Base-by-base conservation (phyloP, 2,888 invertebrate genomes). In the Eilema sororculum region DNA sequence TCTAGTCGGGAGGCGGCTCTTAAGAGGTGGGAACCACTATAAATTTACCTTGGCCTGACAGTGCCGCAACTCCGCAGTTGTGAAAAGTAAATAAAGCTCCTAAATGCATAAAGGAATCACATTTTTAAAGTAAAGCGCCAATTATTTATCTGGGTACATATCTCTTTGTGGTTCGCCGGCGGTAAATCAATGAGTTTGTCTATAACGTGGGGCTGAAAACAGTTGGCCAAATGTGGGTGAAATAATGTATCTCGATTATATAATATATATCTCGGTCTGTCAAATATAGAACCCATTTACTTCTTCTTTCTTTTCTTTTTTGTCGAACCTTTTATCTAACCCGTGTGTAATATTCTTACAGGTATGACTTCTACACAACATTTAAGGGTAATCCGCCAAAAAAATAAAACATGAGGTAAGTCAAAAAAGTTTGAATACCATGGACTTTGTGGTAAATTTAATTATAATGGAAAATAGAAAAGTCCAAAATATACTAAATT, bases 21-120 rank as follows among this genome's bases (percentile, higher is more conserved):
- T 52, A 52, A n/a, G 52, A n/a, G 52, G 52, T 52, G 52, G 52
- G 8, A n/a, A n/a, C 52, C 20, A 8, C 52, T 52, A 52, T 52
- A 52, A 52, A 52, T 52, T 52, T n/a, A 9, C 52, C n/a, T n/a
- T n/a, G 52, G 20, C 20, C 52, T 52, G 52, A 52, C 52, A 52
- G 52, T 52, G 52, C 52, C 52, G 52, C 69, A 61, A 61, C 67
- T 70, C 65, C 63, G 46, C 20, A n/a, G 20, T 52, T 52, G n/a
- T 52, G 52, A 52, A 52, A 52, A 52, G n/a, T 52, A 52, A 52
- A 52, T 52, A 52, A 52, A 52, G 52, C 52, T 52, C 9, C 52
- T 52, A n/a, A 52, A 52, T 52, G 52, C 52, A 52, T 52, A 52
- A 52, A 52, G 52, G n/a, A 52, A 52, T 52, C 52, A 52, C 52